Conservation (phyloP, 2,797 vertebrate species). For the Girardinus metallicus region DNA sequence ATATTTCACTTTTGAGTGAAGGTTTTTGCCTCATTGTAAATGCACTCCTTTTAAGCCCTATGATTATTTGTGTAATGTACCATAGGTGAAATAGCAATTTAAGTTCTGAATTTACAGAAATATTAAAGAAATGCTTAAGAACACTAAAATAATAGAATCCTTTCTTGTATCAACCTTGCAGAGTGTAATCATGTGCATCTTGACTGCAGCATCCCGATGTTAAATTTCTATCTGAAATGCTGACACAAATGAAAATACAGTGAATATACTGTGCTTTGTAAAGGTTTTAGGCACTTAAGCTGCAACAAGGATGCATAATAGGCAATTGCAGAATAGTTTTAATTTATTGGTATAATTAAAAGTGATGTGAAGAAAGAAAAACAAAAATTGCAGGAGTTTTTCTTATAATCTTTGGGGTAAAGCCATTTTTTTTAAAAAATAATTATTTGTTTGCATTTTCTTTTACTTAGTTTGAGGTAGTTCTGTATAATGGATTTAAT, state of each 20-base stretch:
- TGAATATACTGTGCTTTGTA: slow-evolving; percentile 19
- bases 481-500: slow-evolving; percentile 4
- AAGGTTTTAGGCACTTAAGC: slow-evolving; percentile 20
- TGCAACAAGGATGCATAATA: background rate
- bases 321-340: background rate
- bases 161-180: slow-evolving; percentile 5
- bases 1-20: slow-evolving; percentile 28
- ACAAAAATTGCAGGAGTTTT: background rate
- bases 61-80: slow-evolving; percentile 21
- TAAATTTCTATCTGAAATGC: slow-evolving; percentile 12
- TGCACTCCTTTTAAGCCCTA: slow-evolving; percentile 24
- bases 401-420: background rate
- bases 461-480: background rate
- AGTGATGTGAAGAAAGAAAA: background rate
- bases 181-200: background rate
- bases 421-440: slow-evolving; percentile 3
- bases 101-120: slow-evolving; percentile 17
- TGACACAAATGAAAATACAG: slow-evolving; percentile 24
- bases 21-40: slow-evolving; percentile 31
- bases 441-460: slow-evolving; percentile 1
- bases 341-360: background rate
- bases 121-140: background rate
- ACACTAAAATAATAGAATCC: slow-evolving; percentile 8
- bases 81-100: slow-evolving; percentile 6
- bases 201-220: slow-evolving; percentile 10